Conservation (phyloP, 2,797 vertebrate species). For the Mus minutoides region DNA sequence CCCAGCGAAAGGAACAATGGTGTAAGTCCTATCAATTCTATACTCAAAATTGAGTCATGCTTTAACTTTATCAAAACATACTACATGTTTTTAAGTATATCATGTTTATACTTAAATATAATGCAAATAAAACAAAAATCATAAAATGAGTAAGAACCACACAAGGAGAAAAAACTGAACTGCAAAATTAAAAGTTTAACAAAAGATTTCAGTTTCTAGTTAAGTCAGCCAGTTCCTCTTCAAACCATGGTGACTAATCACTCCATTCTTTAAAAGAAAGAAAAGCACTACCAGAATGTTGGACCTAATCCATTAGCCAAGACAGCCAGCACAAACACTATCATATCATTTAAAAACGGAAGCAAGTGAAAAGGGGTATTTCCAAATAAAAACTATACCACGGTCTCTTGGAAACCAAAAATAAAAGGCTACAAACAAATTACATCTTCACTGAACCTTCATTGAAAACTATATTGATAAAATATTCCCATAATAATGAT, state of each 20-base stretch:
- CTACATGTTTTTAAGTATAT: not conserved
- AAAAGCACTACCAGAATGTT: slow-evolving; percentile 64
- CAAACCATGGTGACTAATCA: slow-evolving; percentile 36
- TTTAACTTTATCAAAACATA: slow-evolving; percentile 45
- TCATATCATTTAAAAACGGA: slow-evolving; percentile 39
- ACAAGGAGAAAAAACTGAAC: slow-evolving; percentile 6
- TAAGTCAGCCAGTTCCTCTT: not conserved
- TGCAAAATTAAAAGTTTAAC: slow-evolving; percentile 53
- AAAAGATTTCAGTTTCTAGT: slow-evolving; percentile 53
- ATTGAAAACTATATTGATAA: slow-evolving; percentile 64
- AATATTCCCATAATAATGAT: slow-evolving; percentile 5
- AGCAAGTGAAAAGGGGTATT: slow-evolving; percentile 47
- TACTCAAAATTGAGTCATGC: not conserved
- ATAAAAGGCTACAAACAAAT: slow-evolving; percentile 33
- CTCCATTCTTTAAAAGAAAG: slow-evolving; percentile 56
- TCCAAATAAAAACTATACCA: slow-evolving; percentile 57
- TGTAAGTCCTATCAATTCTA: not conserved
- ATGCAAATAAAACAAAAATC: slow-evolving; percentile 28
- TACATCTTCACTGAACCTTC: slow-evolving; percentile 29
- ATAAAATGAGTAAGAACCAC: slow-evolving; percentile 3
- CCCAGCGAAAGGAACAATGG: not conserved
- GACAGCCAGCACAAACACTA: slow-evolving; percentile 68
- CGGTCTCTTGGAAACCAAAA: slow-evolving; percentile 37
- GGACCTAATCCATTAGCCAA: slow-evolving; percentile 55
- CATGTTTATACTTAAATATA: slow-evolving; percentile 1